phyloP scores from a whole-genome alignment of 2,888 invertebrate species.

The Megaustenia siamemsis region DNA sequence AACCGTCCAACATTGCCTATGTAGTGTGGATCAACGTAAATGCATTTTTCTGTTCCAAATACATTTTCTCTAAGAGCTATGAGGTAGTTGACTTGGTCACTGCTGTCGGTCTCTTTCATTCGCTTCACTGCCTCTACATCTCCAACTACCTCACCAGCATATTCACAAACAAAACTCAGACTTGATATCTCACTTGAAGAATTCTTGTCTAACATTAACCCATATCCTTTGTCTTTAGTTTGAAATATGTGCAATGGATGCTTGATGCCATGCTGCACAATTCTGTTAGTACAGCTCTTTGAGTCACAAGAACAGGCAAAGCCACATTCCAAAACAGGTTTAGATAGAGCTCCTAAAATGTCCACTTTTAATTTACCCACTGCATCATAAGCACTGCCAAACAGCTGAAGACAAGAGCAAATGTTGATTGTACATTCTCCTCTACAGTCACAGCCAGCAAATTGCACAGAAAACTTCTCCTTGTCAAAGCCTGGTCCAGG shows the following conservation, averaged over 20 bases:
- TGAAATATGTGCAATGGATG: slow-evolving; percentile 83
- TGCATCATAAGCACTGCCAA: slow-evolving; percentile 65
- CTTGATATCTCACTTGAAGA: slow-evolving; percentile 75
- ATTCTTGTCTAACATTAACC: slow-evolving; percentile 82
- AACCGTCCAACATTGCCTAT: slow-evolving; percentile 95
- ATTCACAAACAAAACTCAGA: slow-evolving; percentile 92
- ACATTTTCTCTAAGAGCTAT: slow-evolving; percentile 88
- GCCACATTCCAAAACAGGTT: slow-evolving; percentile 77
- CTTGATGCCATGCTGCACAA: slow-evolving; percentile 76
- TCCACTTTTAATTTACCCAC: slow-evolving; percentile 55
- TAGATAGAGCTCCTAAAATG: slow-evolving; percentile 44
- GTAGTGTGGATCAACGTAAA: slow-evolving; percentile 88
- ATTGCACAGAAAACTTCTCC: slow-evolving; percentile 50
- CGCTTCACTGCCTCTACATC: slow-evolving; percentile 85
- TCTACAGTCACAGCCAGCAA: slow-evolving; percentile 52
- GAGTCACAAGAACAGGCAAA: slow-evolving; percentile 82
- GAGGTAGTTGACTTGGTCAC: slow-evolving; percentile 87
- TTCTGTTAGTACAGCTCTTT: slow-evolving; percentile 83
- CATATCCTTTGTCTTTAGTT: slow-evolving; percentile 85
- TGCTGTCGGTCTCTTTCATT: slow-evolving; percentile 79
- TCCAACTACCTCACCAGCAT: slow-evolving; percentile 92
- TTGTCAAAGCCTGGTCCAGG: slow-evolving; percentile 51
- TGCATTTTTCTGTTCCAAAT: slow-evolving; percentile 81
- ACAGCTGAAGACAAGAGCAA: slow-evolving; percentile 68
- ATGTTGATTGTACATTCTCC: neutral